Evolutionary conservation across 2,113 vertebrate genomes (phyloP), one percentile per base, ranked within the genome.

Genomic region (Centropristis striata): DNA sequence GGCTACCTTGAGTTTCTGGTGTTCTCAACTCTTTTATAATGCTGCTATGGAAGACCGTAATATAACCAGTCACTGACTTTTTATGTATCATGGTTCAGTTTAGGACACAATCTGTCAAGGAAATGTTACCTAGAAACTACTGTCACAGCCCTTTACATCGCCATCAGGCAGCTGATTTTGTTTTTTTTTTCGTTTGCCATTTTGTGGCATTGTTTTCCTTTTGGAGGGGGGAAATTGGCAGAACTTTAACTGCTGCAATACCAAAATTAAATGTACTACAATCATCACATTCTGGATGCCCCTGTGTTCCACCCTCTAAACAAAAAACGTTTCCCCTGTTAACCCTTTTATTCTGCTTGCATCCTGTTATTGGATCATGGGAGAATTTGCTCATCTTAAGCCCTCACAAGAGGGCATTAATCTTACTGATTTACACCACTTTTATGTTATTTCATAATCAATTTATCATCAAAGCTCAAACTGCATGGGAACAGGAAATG

Each of bases 381-480:
- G 75, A 67, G 73, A 82, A 54, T 78, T 64, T 59, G 39, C 59
- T 75, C 37, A 63, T 37, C 39, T 53, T 28, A 72, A 86, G 59
- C 68, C 58, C 50, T 61, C 49, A 53, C 53, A 28, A 58, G 57
- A n/a, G 20, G 58, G 36, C 27, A 55, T 63, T 78, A 44, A 55
- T 85, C 76, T 85, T 47, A 18, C 58, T 75, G 55, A 50, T 70
- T 51, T 75, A 39, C 25, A 1, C 37, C 39, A 59, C 70, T 83
- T 85, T 81, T 71, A 70, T 86, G 78, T 60, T 78, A 81, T 79
- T 85, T 90, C 54, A 85, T 86, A 69, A 86, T 78, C 75, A 75
- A 59, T 86, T 81, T 76, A 80, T 71, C 75, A 86, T 86, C 75
- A 85, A 83, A 86, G 58, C 41, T 21, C 21, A 59, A 82, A 54